Evolutionary conservation across 2,113 vertebrate genomes (phyloP).

Genomic region (Gnathonemus longibarbis): DNA sequence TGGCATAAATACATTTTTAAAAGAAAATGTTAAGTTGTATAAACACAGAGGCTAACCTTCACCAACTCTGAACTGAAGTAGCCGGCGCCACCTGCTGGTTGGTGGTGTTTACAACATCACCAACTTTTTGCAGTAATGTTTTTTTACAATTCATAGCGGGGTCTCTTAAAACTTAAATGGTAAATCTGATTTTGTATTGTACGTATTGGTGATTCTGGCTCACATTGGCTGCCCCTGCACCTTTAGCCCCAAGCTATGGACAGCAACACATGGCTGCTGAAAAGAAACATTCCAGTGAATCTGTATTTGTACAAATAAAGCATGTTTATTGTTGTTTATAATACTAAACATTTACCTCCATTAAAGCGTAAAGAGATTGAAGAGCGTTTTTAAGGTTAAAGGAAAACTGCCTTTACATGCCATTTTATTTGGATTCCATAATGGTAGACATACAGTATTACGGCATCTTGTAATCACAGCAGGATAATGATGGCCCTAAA

Average conservation of each 20-base stretch:
- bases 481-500: not conserved
- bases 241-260: too few relatives aligned
- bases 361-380: too few relatives aligned
- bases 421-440: not conserved
- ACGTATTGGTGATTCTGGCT: too few relatives aligned
- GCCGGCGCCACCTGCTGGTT: not conserved
- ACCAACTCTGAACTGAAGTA: not conserved
- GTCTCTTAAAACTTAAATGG: not conserved
- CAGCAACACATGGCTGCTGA: too few relatives aligned
- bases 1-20: too few relatives aligned
- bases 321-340: too few relatives aligned
- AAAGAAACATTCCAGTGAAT: too few relatives aligned
- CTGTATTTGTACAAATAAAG: too few relatives aligned
- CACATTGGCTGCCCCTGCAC: too few relatives aligned
- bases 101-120: not conserved
- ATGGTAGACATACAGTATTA: not conserved
- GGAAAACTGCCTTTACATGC: not conserved
- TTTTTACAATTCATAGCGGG: not conserved
- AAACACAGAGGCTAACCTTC: not conserved
- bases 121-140: not conserved
- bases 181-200: too few relatives aligned
- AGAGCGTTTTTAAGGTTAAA: not conserved
- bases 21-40: not conserved
- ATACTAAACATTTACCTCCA: too few relatives aligned
- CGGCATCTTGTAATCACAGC: not conserved